phyloP scores from a whole-genome alignment of 2,888 invertebrate species.

The Drosophila merina region DNA sequence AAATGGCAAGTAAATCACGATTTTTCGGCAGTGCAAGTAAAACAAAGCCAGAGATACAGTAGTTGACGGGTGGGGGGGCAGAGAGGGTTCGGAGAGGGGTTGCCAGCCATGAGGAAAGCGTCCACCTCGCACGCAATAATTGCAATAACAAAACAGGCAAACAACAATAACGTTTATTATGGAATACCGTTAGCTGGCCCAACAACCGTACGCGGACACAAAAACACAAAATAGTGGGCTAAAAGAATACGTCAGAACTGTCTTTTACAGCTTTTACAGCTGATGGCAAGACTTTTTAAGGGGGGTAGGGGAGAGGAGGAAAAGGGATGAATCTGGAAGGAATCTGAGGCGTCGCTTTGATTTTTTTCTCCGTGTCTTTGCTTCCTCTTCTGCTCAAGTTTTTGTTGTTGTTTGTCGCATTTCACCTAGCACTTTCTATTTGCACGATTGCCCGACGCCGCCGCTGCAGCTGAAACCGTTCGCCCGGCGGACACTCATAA shows the following conservation, averaged over 20 bases:
- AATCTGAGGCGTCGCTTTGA: constrained; percentile 34
- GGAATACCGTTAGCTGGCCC: constrained; percentile 36
- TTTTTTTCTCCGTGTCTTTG: constrained; percentile 26
- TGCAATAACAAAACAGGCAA: constrained; percentile 39
- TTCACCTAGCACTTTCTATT: constrained; percentile 29
- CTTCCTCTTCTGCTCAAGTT: constrained; percentile 7
- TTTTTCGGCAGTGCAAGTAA: constrained; percentile 22
- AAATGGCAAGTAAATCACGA: constrained; percentile 34
- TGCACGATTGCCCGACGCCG: constrained; percentile 6
- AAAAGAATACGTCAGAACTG: constrained; percentile 12
- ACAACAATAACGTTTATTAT: constrained; percentile 46
- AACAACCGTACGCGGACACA: constrained; percentile 22
- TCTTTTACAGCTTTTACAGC: constrained; percentile 11
- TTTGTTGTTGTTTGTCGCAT: constrained; percentile 10
- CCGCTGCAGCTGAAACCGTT: constrained; percentile 7
- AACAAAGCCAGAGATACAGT: constrained; percentile 3
- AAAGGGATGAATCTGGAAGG: constrained; percentile 29
- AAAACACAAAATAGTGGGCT: constrained; percentile 7
- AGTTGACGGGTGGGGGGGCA: background rate
- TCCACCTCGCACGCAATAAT: constrained; percentile 36
- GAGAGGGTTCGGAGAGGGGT: constrained; percentile 3
- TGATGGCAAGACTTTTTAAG: constrained; percentile 12
- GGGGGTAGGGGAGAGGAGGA: constrained; percentile 15
- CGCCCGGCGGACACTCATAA: constrained; percentile 11
- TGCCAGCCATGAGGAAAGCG: constrained; percentile 1